Conservation (phyloP, 1,140 invertebrate species). For the Ceratosolen solmsi region DNA sequence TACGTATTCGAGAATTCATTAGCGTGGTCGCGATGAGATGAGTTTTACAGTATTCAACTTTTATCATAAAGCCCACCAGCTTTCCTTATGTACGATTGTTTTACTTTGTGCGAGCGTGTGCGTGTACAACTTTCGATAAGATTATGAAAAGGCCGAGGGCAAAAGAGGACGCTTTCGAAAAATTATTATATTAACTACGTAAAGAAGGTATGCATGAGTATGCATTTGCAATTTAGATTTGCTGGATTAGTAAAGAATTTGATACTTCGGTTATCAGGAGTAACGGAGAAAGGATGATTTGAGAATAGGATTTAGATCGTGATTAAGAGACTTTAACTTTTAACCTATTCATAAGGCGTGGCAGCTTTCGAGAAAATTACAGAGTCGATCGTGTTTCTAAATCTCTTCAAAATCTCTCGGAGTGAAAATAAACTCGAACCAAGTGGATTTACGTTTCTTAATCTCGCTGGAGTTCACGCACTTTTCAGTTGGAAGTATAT, state of each 20-base stretch:
- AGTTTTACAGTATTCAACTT: not conserved
- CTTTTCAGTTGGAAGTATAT: not conserved
- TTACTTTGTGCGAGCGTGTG: too few relatives aligned
- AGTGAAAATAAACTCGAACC: not conserved
- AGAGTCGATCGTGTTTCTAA: not conserved
- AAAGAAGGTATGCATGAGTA: not conserved
- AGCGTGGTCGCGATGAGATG: not conserved
- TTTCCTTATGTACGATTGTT: not conserved
- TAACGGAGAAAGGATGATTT: not conserved
- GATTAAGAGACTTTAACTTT: not conserved
- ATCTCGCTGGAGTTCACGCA: not conserved
- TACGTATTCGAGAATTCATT: conserved; percentile 13
- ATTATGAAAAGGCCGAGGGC: not conserved
- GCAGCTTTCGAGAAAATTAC: too few relatives aligned
- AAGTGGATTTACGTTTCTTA: not conserved
- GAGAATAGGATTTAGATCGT: conserved; percentile 7
- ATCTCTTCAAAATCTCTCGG: too few relatives aligned
- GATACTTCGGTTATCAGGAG: not conserved
- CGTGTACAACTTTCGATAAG: not conserved
- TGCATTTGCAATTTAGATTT: not conserved
- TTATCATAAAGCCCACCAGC: not conserved
- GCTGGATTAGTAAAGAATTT: conserved; percentile 7
- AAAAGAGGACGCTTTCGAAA: not conserved
- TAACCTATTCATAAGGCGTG: not conserved
- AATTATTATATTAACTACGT: not conserved